A percentile compares a stretch with the other conserved stretches of the same genome.
Evolutionary conservation across 2,797 vertebrate species (phyloP).

Genomic region (Gallirallus australis): DNA sequence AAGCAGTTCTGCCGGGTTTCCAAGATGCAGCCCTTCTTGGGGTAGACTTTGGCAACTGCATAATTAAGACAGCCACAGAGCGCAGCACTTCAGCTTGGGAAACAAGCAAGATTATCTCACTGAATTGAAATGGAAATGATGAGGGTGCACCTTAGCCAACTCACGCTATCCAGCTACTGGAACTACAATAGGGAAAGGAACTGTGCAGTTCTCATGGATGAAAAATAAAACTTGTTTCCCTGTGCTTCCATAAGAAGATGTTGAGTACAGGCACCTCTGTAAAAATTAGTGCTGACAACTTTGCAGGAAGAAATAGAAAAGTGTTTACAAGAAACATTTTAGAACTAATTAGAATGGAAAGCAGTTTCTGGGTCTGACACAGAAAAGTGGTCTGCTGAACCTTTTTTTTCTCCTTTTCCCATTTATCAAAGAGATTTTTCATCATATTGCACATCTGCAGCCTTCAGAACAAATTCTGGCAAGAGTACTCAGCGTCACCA

Average conservation of each 20-base stretch:
- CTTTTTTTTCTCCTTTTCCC: background rate
- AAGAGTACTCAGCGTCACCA: background rate
- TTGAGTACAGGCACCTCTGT: background rate
- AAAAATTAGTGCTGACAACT: slow-evolving; percentile 26
- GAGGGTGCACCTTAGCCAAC: background rate
- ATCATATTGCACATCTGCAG: slow-evolving; percentile 61
- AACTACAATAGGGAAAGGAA: background rate
- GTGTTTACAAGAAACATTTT: slow-evolving; percentile 40
- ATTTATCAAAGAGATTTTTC: slow-evolving; percentile 72
- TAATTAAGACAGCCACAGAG: background rate
- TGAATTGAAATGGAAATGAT: background rate
- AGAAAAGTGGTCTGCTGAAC: slow-evolving; percentile 7
- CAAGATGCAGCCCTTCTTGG: background rate
- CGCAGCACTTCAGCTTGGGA: background rate
- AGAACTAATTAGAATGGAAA: slow-evolving; percentile 44
- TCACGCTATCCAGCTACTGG: background rate
- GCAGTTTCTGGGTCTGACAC: slow-evolving; percentile 6
- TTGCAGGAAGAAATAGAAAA: background rate
- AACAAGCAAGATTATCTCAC: background rate
- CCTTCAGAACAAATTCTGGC: slow-evolving; percentile 65
- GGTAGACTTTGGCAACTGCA: background rate
- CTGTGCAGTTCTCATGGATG: background rate
- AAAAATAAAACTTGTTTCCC: background rate
- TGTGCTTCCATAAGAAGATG: background rate
- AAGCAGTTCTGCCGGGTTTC: background rate